These are phyloP conservation scores for Gambusia holbrooki DNA, from an alignment of 2,113 vertebrate species.

Conservation along the genomic window DNA sequence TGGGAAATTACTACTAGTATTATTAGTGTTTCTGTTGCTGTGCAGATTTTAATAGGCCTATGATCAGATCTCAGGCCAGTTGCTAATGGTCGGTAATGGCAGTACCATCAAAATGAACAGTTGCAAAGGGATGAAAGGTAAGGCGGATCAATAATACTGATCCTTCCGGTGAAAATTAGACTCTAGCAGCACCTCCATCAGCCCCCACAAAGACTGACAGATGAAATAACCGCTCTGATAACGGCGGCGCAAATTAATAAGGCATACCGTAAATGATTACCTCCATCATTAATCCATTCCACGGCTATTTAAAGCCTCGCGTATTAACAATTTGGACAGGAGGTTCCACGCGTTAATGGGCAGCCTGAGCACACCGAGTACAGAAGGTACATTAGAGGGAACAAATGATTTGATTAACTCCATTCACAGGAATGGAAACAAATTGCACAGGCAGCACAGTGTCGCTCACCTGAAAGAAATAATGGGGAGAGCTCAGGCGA, in stretches of 20 bases:
- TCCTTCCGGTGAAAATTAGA: conserved; percentile 42
- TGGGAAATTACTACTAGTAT: too few relatives aligned
- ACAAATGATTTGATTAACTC: conserved; percentile 63
- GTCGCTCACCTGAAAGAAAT: conserved; percentile 33
- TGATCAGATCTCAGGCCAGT: conserved; percentile 9
- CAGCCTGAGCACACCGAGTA: conserved; percentile 41
- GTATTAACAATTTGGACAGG: conserved; percentile 72
- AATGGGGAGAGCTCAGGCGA: conserved; percentile 16
- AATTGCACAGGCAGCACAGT: conserved; percentile 29
- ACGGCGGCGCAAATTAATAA: conserved; percentile 72
- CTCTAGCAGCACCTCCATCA: conserved; percentile 19
- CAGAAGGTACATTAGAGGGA: conserved; percentile 51
- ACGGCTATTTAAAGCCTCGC: conserved; percentile 70
- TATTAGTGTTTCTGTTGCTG: background rate
- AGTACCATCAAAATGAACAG: conserved; percentile 34
- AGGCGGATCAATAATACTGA: conserved; percentile 59
- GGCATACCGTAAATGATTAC: conserved; percentile 75
- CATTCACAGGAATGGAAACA: conserved; percentile 59
- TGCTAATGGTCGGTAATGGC: conserved; percentile 19
- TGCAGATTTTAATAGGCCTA: background rate
- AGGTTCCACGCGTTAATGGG: conserved; percentile 69
- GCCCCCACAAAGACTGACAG: conserved; percentile 51
- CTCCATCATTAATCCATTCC: conserved; percentile 72
- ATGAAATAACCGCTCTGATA: conserved; percentile 70
- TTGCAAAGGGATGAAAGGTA: conserved; percentile 25